A percentile compares a stretch with the other conserved stretches of the same genome.
phyloP scores from a whole-genome alignment of 2,888 invertebrate species.

The Hypomecis atomaria region DNA sequence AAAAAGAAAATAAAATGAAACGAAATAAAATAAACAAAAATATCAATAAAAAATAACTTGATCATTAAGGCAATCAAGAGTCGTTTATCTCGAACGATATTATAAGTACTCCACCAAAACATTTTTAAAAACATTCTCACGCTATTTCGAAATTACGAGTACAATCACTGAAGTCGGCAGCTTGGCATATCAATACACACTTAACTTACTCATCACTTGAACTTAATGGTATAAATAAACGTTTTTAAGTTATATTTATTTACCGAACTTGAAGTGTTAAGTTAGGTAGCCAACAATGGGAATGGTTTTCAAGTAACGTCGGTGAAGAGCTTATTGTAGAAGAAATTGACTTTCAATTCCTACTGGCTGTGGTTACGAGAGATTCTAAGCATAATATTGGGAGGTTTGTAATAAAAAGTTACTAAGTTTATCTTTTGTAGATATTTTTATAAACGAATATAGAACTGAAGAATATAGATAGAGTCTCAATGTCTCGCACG shows the following conservation, averaged over 20 bases:
- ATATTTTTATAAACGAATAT: too few relatives aligned
- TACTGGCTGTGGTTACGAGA: constrained; percentile 4
- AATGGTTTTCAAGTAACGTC: constrained; percentile 6
- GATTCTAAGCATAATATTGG: not conserved
- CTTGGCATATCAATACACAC: constrained; percentile 17
- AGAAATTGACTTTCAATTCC: not conserved
- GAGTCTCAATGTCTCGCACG: too few relatives aligned
- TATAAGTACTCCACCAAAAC: not conserved
- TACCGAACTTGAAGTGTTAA: constrained; percentile 18
- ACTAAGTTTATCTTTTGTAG: not conserved
- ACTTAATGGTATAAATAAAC: constrained; percentile 36
- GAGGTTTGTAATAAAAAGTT: not conserved
- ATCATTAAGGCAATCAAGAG: constrained; percentile 6
- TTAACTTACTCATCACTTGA: constrained; percentile 27
- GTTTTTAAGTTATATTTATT: constrained; percentile 26
- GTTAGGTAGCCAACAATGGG: constrained; percentile 15
- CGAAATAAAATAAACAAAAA: too few relatives aligned
- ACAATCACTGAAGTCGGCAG: constrained; percentile 31
- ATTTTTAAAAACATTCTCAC: constrained; percentile 20
- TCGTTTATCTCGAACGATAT: not conserved
- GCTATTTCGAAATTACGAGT: constrained; percentile 2
- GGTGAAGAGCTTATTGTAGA: constrained; percentile 8
- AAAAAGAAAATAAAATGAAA: too few relatives aligned
- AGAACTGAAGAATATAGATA: too few relatives aligned
- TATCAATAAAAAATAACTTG: too few relatives aligned